Evolutionary conservation across 2,888 invertebrate genomes (phyloP).

Genomic region (Hipparchia semele): DNA sequence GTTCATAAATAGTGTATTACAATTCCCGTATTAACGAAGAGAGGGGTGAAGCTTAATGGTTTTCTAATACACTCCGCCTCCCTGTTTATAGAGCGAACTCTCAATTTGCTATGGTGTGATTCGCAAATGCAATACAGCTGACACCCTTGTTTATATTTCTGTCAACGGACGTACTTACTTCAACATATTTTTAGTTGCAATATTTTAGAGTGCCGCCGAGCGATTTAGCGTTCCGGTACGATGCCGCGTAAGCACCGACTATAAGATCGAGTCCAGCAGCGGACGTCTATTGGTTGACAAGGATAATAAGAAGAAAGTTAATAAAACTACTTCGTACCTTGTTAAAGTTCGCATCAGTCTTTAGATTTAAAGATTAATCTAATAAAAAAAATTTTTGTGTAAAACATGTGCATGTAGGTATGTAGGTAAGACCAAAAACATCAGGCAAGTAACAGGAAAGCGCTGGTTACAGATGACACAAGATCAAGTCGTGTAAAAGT

Average conservation of each 20-base stretch:
- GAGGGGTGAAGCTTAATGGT: constrained; percentile 64
- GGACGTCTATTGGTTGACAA: no score
- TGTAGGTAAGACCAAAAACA: no score
- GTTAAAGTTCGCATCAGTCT: no score
- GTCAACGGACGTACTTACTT: constrained; percentile 31
- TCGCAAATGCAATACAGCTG: constrained; percentile 59
- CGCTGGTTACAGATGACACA: no score
- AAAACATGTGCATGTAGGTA: no score
- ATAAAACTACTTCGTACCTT: no score
- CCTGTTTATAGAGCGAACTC: constrained; percentile 58
- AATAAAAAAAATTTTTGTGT: no score
- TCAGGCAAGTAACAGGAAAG: no score
- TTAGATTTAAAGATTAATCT: no score
- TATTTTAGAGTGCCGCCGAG: background rate
- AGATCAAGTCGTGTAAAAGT: no score
- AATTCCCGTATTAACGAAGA: constrained; percentile 37
- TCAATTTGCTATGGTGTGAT: constrained; percentile 77
- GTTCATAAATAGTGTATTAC: constrained; percentile 24
- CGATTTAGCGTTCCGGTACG: background rate
- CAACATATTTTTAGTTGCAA: background rate
- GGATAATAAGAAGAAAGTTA: no score
- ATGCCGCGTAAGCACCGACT: background rate
- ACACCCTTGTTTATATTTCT: constrained; percentile 66
- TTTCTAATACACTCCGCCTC: constrained; percentile 69
- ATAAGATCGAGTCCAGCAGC: no score